These are phyloP conservation scores for Sebastes miniatus DNA, from an alignment of 2,797 vertebrate genomes.

Conservation along the genomic window DNA sequence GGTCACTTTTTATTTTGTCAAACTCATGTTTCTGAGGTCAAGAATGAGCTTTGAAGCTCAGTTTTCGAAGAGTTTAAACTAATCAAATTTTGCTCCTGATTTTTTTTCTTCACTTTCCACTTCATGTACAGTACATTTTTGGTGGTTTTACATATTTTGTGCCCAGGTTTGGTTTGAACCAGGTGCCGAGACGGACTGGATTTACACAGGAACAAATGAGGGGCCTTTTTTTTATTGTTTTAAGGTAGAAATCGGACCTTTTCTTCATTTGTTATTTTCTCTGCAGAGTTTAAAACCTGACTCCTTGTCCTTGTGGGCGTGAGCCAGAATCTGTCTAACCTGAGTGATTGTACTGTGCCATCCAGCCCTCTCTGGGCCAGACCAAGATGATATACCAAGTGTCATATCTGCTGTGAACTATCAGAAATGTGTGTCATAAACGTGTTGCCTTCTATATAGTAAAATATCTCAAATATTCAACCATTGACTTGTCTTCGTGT, in stretches of 20 bases:
- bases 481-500: neutral
- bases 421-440: constrained; percentile 29
- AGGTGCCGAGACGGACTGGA: neutral
- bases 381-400: neutral
- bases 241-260: neutral
- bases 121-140: neutral
- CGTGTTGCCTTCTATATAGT: constrained; percentile 45
- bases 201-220: neutral
- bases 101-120: neutral
- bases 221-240: neutral
- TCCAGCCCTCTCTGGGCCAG: neutral
- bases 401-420: constrained; percentile 33
- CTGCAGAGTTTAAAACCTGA: neutral
- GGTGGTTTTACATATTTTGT: neutral
- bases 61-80: neutral
- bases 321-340: neutral
- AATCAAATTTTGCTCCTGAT: neutral
- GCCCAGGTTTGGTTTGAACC: neutral
- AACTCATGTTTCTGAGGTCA: neutral
- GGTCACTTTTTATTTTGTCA: no score
- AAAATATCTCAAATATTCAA: constrained; percentile 39
- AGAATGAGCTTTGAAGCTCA: neutral
- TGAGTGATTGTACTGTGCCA: constrained; percentile 37
- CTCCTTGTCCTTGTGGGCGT: neutral
- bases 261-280: neutral